phyloP scores from a whole-genome alignment of 1,140 invertebrate species.

The Procambarus clarkii region DNA sequence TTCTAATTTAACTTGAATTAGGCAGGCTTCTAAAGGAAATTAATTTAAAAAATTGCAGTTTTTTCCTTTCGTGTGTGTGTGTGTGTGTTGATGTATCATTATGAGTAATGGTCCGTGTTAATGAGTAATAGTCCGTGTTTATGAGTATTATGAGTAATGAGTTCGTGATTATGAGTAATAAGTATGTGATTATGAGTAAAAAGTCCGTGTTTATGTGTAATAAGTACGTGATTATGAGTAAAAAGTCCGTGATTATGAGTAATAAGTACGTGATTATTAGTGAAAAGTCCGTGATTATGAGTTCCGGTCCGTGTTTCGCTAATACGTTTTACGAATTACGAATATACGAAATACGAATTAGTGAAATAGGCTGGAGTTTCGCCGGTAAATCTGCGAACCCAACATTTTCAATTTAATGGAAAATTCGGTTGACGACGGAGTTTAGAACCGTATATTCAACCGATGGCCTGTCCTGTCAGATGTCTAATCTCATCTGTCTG shows the following conservation, averaged over 20 bases:
- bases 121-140: too few species aligned
- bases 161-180: too few species aligned
- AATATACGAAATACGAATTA: not conserved
- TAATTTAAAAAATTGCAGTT: not conserved
- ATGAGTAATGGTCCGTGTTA: not conserved
- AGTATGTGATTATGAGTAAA: too few species aligned
- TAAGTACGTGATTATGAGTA: too few species aligned
- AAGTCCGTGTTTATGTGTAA: too few species aligned
- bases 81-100: not conserved
- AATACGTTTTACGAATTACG: not conserved
- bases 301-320: not conserved
- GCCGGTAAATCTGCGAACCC: not conserved
- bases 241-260: too few species aligned
- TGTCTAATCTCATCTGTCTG: too few species aligned
- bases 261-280: too few species aligned
- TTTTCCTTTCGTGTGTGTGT: not conserved
- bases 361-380: not conserved
- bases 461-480: too few species aligned
- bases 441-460: too few species aligned
- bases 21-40: slow-evolving; percentile 8
- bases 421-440: not conserved
- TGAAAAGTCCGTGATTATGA: too few species aligned
- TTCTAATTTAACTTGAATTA: slow-evolving; percentile 13
- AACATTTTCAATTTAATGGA: slow-evolving; percentile 2
- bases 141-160: too few species aligned